Percentiles rank a stretch among this genome's conserved stretches.
phyloP scores from a whole-genome alignment of 2,797 vertebrate species.

The Chelonia mydas region DNA sequence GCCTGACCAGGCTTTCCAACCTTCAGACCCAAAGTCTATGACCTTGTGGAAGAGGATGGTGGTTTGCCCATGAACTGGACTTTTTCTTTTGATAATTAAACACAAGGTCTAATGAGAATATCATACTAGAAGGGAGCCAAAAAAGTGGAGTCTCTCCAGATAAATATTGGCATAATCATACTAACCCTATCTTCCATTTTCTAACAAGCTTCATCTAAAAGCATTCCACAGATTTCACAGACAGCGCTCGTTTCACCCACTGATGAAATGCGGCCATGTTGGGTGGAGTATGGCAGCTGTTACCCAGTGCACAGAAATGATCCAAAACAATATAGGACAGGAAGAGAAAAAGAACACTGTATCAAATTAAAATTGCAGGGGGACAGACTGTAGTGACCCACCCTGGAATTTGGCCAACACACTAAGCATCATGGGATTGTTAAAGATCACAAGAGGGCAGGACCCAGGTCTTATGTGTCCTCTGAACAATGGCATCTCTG shows the following conservation, averaged over 20 bases:
- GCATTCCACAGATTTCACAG: background rate
- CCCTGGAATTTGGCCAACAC: slow-evolving; percentile 25
- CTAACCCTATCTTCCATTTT: slow-evolving; percentile 10
- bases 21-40: background rate
- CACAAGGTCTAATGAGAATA: slow-evolving; percentile 14
- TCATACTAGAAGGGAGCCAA: slow-evolving; percentile 14
- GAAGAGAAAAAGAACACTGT: slow-evolving; percentile 9
- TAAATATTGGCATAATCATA: slow-evolving; percentile 39
- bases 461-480: background rate
- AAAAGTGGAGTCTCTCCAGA: slow-evolving; percentile 51
- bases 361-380: slow-evolving; percentile 57
- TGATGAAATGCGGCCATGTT: slow-evolving; percentile 23
- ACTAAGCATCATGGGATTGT: background rate
- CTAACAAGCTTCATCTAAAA: slow-evolving; percentile 1
- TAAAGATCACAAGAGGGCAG: background rate
- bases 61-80: background rate
- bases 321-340: slow-evolving; percentile 46
- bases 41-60: background rate
- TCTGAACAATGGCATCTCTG: slow-evolving; percentile 19
- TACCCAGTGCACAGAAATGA: slow-evolving; percentile 48
- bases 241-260: background rate
- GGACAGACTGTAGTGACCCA: slow-evolving; percentile 52
- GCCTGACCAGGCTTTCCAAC: background rate
- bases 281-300: slow-evolving; percentile 39
- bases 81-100: slow-evolving; percentile 38